phyloP scores from a whole-genome alignment of 1,140 invertebrate genomes.

The Oryctes rhinoceros region DNA sequence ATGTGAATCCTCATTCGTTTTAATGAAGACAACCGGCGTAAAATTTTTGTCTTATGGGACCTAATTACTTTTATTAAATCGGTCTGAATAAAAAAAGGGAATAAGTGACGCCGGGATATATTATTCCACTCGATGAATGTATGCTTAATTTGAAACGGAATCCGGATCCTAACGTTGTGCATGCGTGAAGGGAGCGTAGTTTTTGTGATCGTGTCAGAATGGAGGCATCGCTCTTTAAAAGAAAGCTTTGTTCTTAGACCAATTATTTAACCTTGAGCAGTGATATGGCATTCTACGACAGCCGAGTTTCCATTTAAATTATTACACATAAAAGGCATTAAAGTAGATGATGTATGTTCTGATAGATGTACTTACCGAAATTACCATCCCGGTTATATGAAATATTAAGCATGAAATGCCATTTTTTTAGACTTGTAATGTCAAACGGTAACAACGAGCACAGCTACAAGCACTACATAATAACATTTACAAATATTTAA shows the following conservation, averaged over 20 bases:
- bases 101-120: slow-evolving; percentile 30
- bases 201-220: slow-evolving; percentile 13
- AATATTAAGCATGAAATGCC: no score
- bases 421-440: no score
- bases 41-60: slow-evolving; percentile 37
- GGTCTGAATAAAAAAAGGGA: slow-evolving; percentile 32
- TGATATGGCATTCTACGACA: background rate
- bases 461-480: no score
- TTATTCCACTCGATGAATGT: slow-evolving; percentile 18
- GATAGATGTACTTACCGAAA: background rate
- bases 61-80: slow-evolving; percentile 37
- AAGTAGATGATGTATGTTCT: background rate
- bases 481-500: no score
- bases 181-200: slow-evolving; percentile 12
- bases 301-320: background rate
- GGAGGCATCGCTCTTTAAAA: slow-evolving; percentile 24
- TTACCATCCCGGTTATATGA: background rate
- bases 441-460: no score
- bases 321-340: background rate
- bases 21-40: slow-evolving; percentile 33
- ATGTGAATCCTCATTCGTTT: slow-evolving; percentile 34
- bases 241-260: slow-evolving; percentile 25
- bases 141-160: slow-evolving; percentile 36
- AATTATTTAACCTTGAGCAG: slow-evolving; percentile 31
- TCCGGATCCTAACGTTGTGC: slow-evolving; percentile 21